Conservation (phyloP, 1,140 invertebrate species). For the Megalopta genalis region DNA sequence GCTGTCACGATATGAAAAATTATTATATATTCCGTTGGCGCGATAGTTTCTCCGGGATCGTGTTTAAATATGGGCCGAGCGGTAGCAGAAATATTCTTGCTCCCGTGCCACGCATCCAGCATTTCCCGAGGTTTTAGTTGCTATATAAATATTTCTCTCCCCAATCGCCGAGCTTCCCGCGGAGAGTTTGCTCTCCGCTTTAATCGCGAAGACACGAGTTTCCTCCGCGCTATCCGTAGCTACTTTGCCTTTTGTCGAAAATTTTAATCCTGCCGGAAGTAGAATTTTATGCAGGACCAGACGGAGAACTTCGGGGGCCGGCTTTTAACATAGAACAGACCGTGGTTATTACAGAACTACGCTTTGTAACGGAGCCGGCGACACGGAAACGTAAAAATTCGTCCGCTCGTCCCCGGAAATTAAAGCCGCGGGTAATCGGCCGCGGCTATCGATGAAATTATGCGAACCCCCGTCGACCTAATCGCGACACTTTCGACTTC, state of each 20-base stretch:
- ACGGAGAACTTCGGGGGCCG: not conserved
- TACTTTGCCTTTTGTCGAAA: not conserved
- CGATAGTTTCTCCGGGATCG: too few species aligned
- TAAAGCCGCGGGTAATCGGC: too few species aligned
- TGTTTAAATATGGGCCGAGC: too few species aligned
- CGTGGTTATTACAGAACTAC: not conserved
- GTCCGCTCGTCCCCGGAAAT: too few species aligned
- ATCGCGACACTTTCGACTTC: too few species aligned
- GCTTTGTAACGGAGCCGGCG: not conserved
- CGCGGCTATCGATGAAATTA: not conserved
- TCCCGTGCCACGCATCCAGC: too few species aligned
- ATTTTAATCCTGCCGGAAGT: not conserved
- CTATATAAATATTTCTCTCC: not conserved
- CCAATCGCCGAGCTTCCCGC: not conserved
- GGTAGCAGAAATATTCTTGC: too few species aligned
- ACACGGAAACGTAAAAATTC: not conserved
- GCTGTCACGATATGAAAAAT: too few species aligned
- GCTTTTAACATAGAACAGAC: not conserved
- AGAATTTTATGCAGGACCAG: not conserved
- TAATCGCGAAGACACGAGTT: conserved; percentile 11
- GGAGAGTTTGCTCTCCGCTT: conserved; percentile 1
- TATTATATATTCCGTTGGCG: too few species aligned
- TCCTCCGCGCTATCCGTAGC: too few species aligned
- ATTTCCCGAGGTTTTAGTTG: not conserved
- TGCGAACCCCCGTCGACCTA: not conserved